phyloP scores from a whole-genome alignment of 2,888 invertebrate species.

The Ischnura elegans region DNA sequence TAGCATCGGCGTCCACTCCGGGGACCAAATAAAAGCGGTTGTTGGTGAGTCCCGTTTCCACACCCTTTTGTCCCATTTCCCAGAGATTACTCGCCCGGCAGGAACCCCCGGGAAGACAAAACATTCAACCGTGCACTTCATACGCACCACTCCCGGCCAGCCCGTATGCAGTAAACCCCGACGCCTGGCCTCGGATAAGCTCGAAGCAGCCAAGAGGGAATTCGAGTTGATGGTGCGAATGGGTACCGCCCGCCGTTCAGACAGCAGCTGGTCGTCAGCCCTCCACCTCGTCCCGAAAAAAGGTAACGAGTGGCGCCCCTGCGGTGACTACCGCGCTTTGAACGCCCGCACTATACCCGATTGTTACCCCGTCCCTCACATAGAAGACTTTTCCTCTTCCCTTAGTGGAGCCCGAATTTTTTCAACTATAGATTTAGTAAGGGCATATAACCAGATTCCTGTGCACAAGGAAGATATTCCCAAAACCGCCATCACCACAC shows the following conservation, averaged over 20 bases:
- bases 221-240: not conserved
- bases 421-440: not conserved
- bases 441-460: slow-evolving; percentile 8
- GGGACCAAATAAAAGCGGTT: not conserved
- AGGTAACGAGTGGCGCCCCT: slow-evolving; percentile 74
- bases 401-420: not conserved
- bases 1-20: too few species aligned
- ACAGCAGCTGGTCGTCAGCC: not conserved
- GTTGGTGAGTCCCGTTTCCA: not conserved
- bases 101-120: too few species aligned
- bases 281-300: slow-evolving; percentile 65
- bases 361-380: slow-evolving; percentile 62
- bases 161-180: not conserved
- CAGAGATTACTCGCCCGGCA: too few species aligned
- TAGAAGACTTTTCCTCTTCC: not conserved
- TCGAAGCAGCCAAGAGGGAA: not conserved
- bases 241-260: not conserved
- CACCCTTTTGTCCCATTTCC: too few species aligned
- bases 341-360: slow-evolving; percentile 77
- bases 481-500: not conserved
- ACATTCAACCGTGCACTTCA: too few species aligned
- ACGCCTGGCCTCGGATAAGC: not conserved
- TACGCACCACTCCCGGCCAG: too few species aligned
- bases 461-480: not conserved
- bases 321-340: not conserved